These are phyloP conservation scores for Meteorus sp. DNA, from an alignment of 1,140 invertebrate genomes.

Conservation along the genomic window DNA sequence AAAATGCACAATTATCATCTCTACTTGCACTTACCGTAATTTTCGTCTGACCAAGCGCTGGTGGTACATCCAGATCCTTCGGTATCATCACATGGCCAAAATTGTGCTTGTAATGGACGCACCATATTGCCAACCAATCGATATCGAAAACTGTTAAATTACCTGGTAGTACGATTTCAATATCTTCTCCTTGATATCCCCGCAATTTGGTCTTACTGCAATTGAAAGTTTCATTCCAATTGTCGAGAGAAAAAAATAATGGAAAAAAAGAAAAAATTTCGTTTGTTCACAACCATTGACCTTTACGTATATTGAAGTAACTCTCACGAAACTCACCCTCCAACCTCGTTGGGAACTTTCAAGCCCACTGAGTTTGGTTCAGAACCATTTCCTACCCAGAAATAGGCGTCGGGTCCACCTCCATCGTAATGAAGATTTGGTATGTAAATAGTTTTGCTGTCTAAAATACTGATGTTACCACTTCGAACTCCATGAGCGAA, in stretches of 20 bases:
- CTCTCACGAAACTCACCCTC: too few relatives aligned
- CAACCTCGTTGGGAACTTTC: conserved; percentile 88
- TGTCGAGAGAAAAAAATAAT: too few relatives aligned
- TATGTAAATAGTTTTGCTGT: conserved; percentile 90
- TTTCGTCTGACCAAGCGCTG: conserved; percentile 84
- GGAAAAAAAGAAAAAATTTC: too few relatives aligned
- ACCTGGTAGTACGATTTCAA: conserved; percentile 83
- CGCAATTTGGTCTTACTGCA: conserved; percentile 77
- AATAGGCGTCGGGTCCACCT: conserved; percentile 85
- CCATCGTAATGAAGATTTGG: conserved; percentile 92
- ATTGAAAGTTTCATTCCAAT: too few relatives aligned
- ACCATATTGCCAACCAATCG: conserved; percentile 91
- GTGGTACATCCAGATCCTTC: conserved; percentile 85
- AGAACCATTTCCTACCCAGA: conserved; percentile 87
- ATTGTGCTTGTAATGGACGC: conserved; percentile 82
- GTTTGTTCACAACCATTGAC: too few relatives aligned
- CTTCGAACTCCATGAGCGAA: conserved; percentile 85
- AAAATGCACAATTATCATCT: background rate
- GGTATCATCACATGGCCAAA: conserved; percentile 90
- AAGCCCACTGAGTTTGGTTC: conserved; percentile 80
- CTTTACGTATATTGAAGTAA: conserved; percentile 1
- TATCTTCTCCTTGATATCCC: conserved; percentile 86
- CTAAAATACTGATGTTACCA: conserved; percentile 87
- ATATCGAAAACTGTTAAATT: conserved; percentile 88
- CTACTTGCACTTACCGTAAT: conserved; percentile 73